Base-by-base conservation (phyloP, 2,888 invertebrate genomes). In the Andrena dorsata region DNA sequence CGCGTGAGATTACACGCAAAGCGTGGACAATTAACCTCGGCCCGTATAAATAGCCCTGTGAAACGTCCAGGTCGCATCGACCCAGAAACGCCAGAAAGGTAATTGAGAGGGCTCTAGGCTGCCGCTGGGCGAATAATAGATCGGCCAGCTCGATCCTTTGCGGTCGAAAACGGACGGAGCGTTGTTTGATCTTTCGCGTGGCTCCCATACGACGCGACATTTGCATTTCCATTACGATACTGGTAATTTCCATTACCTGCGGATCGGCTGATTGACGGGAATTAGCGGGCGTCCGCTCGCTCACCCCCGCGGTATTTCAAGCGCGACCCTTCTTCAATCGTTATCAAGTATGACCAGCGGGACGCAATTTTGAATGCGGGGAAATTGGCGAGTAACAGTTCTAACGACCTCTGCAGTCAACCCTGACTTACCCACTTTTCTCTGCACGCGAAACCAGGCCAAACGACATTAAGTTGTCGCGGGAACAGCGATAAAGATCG, bases 21-120 rank as follows among this genome's bases (percentile, higher is more conserved):
- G 23, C 75, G 69, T 49, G 56, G 58, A 35, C 73, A 69, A 74
- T 74, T 81, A 64, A 81, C 23, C 63, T n/a, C 60, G 2, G 49
- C 16, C 47, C 26, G 56, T 69, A 80, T 81, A 81, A 81, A 75
- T 61, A 82, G 70, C 61, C 66, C 49, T 68, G 82, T 82, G 75
- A 82, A 82, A 82, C 56, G 82, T 74, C 82, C 56, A 68, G 69
- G 82, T 61, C 65, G 68, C n/a, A 82, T 82, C 76, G 82, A 82
- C 58, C 82, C 64, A 71, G 82, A 73, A 81, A 69, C 47, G 82
- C 60, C 76, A 71, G 75, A 49, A 75, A 71, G 82, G 82, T 82
- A 82, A 82, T 82, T 63, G 82, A 82, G 82, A 75, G 82, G 82
- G 47, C 61, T 66, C 53, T 41, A 60, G 58, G 32, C 28, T 13